Conservation (phyloP, 1,140 invertebrate genomes). For the Bombus picipes region DNA sequence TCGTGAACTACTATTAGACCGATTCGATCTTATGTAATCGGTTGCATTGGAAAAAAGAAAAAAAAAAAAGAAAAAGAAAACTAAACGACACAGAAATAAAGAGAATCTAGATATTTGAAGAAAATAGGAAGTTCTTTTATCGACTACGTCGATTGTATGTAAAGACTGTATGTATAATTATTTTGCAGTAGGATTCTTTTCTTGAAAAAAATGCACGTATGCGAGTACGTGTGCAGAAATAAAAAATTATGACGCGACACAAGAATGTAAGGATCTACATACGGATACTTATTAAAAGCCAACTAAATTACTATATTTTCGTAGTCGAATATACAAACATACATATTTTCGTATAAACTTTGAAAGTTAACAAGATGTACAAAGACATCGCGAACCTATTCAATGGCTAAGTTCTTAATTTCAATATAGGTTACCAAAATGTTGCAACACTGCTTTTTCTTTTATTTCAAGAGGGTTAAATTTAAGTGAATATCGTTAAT, state of each 20-base stretch:
- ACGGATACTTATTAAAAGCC: conserved; percentile 46
- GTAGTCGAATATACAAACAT: conserved; percentile 36
- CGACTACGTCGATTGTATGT: background rate
- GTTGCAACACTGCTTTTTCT: background rate
- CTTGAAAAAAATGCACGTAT: conserved; percentile 70
- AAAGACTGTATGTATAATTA: conserved; percentile 38
- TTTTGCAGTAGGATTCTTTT: conserved; percentile 64
- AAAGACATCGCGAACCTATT: conserved; percentile 13
- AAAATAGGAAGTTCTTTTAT: background rate
- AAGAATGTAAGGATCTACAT: conserved; percentile 41
- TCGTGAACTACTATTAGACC: background rate
- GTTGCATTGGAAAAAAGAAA: background rate
- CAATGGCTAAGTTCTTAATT: conserved; percentile 3
- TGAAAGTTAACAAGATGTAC: conserved; percentile 32
- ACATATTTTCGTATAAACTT: conserved; percentile 36
- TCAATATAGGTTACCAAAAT: background rate
- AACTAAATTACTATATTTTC: conserved; percentile 30
- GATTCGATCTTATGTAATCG: background rate
- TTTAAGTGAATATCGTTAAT: background rate
- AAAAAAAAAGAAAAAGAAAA: conserved; percentile 57
- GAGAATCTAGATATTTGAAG: background rate
- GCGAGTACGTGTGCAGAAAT: background rate
- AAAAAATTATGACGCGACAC: background rate
- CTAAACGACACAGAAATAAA: conserved; percentile 34
- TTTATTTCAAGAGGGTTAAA: conserved; percentile 7